phyloP scores from a whole-genome alignment of 2,797 vertebrate species.

The Salmo trutta region DNA sequence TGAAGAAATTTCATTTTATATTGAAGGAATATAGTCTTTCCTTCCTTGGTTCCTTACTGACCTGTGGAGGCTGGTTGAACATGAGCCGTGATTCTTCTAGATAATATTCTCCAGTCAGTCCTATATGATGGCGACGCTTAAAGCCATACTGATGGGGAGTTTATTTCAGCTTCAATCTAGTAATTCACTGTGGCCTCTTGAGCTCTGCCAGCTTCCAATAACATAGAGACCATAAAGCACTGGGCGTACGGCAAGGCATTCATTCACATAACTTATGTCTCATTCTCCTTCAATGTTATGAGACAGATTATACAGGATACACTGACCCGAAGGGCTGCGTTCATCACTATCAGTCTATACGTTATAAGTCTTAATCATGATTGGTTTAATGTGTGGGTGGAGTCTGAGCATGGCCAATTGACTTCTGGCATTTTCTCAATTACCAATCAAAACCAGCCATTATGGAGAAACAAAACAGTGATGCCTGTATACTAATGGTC shows the following conservation, averaged over 20 bases:
- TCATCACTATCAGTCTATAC: conserved; percentile 3
- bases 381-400: conserved; percentile 17
- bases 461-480: not conserved
- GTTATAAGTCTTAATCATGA: conserved; percentile 38
- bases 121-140: conserved; percentile 21
- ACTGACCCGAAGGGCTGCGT: conserved; percentile 15
- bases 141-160: conserved; percentile 10
- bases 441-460: not conserved
- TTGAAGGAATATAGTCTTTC: not conserved
- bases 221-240: conserved; percentile 22
- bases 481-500: conserved; percentile 58
- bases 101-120: conserved; percentile 11
- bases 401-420: conserved; percentile 41
- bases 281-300: conserved; percentile 26
- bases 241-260: not conserved
- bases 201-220: conserved; percentile 13
- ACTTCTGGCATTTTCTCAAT: conserved; percentile 4
- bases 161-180: conserved; percentile 26
- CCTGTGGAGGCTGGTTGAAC: not conserved
- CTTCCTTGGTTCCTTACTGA: not conserved
- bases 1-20: not conserved
- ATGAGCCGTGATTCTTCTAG: conserved; percentile 23
- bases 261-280: conserved; percentile 37
- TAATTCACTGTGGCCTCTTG: conserved; percentile 25
- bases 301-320: conserved; percentile 21